Conservation (phyloP, 2,888 invertebrate genomes). For the Omphaloscelis lunosa region DNA sequence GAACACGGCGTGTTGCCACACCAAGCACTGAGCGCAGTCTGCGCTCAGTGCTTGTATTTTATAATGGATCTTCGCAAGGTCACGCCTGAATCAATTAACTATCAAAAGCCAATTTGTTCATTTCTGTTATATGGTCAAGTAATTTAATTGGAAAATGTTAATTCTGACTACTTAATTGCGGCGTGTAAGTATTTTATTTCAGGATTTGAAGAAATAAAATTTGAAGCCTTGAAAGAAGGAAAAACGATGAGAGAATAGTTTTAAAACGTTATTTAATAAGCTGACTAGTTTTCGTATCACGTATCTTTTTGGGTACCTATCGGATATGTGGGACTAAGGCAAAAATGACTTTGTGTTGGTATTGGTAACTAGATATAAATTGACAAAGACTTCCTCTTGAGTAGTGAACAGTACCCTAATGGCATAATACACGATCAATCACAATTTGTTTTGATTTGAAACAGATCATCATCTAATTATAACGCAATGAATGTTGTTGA, state of each 20-base stretch:
- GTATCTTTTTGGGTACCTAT: background rate
- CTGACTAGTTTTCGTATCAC: slow-evolving; percentile 7
- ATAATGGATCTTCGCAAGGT: no score
- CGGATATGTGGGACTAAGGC: background rate
- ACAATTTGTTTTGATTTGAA: no score
- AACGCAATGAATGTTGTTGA: no score
- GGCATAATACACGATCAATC: no score
- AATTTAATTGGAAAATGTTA: background rate
- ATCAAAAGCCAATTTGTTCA: background rate
- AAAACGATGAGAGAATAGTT: background rate
- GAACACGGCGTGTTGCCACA: no score
- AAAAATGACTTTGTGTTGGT: background rate
- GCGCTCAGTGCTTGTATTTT: no score
- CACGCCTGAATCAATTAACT: no score
- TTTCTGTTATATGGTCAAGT: background rate
- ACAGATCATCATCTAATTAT: no score
- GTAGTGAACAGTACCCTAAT: no score
- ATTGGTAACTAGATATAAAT: slow-evolving; percentile 10
- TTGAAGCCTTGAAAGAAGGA: background rate
- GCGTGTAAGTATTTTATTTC: no score
- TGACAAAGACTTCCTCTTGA: background rate
- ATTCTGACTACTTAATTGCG: background rate
- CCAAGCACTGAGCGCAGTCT: no score
- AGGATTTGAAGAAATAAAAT: no score
- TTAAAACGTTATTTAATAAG: background rate